Base-by-base conservation (phyloP, 2,113 vertebrate species). In the Rhagologus leucostigma region DNA sequence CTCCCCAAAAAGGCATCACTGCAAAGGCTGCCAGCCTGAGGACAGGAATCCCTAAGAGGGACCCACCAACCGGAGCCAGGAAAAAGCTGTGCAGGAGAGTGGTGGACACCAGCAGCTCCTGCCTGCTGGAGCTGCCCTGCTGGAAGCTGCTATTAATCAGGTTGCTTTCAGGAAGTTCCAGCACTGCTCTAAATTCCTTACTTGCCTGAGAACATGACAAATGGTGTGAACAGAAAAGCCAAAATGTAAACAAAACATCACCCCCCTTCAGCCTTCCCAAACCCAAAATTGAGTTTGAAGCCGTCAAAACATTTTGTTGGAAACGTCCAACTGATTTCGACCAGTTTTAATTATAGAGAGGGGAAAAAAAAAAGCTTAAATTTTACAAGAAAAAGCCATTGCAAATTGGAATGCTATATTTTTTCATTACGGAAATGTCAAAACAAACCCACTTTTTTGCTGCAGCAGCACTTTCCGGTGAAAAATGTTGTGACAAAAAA, bases 391-490 rank as follows among this genome's bases (percentile, higher is more conserved):
- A 90, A 90, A 95, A 81, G n/a, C 13, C 89, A 44, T 9, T 59
- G 56, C 52, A 81, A 86, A 87, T 21, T 7, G 12, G 44, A 84
- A 80, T 4, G n/a, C 57, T 87, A 89, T 78, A 78, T 60, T 93
- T 96, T 97, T 91, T 95, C 94, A 92, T 96, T 95, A 92, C 8
- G 63, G 52, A 89, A 92, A 81, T 49, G 91, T 91, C 94, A 96
- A 95, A 97, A 97, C 87, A 95, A 80, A 86, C 10, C 41, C 12
- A 0, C 32, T 44, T 53, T 55, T 92, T 52, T 91, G 55, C 89
- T 89, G 86, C 91, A 64, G 68, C 77, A 91, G 95, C 93, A 92
- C 16, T 91, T 95, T 55, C 63, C 15, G 9, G 13, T 81, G 84
- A 90, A 95, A 93, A 84, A 93, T 39, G 55, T 79, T 78, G 74